Conservation (phyloP, 2,797 vertebrate species). For the Alosa sapidissima region DNA sequence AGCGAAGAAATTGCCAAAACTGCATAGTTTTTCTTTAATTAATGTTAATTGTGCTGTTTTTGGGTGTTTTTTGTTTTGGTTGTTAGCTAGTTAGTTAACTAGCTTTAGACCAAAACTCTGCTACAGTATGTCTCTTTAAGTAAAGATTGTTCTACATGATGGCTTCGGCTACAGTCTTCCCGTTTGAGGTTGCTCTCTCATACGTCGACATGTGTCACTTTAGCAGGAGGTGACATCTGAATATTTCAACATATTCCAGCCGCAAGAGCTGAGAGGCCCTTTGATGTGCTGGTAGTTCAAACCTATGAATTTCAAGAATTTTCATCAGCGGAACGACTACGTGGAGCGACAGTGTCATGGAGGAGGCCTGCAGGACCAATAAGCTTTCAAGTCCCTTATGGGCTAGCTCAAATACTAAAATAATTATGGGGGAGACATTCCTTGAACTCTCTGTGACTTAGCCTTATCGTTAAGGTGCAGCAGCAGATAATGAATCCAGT, state of each 20-base stretch:
- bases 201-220: not conserved
- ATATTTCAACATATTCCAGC: not conserved
- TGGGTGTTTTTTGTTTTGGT: not conserved
- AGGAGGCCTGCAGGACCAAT: not conserved
- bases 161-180: not conserved
- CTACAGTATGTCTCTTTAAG: not conserved
- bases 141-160: not conserved
- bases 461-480: not conserved
- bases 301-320: conserved; percentile 17
- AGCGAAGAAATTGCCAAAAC: too few species aligned
- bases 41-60: not conserved
- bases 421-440: not conserved
- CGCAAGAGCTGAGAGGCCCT: not conserved
- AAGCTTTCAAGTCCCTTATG: not conserved
- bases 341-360: not conserved
- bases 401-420: not conserved
- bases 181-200: not conserved
- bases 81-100: not conserved
- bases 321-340: not conserved
- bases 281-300: conserved; percentile 17
- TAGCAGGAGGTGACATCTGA: not conserved
- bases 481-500: not conserved
- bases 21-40: too few species aligned
- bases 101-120: not conserved
- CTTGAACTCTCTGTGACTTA: not conserved